Conservation (phyloP, 2,888 invertebrate genomes). For the Hypolimnas misippus region DNA sequence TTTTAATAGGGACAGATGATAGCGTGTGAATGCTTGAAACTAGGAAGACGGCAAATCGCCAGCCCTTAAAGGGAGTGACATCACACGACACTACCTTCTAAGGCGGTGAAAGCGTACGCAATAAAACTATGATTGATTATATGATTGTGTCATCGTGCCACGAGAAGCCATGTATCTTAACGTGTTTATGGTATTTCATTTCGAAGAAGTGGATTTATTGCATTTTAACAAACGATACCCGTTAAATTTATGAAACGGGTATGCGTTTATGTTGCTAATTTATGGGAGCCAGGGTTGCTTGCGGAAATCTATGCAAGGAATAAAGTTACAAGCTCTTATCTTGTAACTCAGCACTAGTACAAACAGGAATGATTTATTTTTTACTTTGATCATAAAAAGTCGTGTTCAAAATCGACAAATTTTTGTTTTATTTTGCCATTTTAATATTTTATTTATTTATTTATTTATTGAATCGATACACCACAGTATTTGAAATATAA, state of each 20-base stretch:
- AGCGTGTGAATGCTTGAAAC: conserved; percentile 42
- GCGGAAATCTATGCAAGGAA: conserved; percentile 6
- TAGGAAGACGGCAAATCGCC: conserved; percentile 58
- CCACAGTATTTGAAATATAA: too few species aligned
- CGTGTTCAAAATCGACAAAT: not conserved
- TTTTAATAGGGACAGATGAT: conserved; percentile 39
- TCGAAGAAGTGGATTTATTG: conserved; percentile 35
- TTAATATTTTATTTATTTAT: too few species aligned
- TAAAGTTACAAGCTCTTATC: conserved; percentile 4
- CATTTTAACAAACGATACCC: conserved; percentile 25
- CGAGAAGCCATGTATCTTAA: conserved; percentile 31
- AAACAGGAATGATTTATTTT: not conserved
- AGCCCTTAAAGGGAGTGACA: conserved; percentile 61
- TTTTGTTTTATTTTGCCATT: not conserved
- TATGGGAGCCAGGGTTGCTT: conserved; percentile 1
- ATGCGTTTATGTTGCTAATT: conserved; percentile 14
- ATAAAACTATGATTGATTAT: conserved; percentile 65
- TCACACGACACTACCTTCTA: conserved; percentile 54
- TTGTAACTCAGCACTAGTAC: not conserved
- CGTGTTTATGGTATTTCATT: conserved; percentile 34
- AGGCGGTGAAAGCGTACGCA: conserved; percentile 63
- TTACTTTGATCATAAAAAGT: not conserved
- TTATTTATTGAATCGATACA: too few species aligned
- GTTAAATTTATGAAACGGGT: conserved; percentile 13
- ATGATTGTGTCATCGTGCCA: conserved; percentile 46